These are phyloP conservation scores for Pachliopta kotzebuea DNA, from an alignment of 2,888 invertebrate genomes.

Conservation along the genomic window DNA sequence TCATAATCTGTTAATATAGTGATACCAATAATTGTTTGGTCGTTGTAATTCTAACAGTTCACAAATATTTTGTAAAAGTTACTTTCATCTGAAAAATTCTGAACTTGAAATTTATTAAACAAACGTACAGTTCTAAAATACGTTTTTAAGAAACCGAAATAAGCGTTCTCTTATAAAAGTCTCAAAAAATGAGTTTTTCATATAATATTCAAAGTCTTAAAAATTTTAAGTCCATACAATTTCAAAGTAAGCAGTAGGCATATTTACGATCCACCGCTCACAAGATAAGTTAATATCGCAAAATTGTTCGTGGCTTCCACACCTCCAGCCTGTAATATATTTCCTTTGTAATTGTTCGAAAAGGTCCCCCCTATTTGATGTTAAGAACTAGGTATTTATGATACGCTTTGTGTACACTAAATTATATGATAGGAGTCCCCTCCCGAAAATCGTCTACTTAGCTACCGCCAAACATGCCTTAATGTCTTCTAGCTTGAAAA, in stretches of 20 bases:
- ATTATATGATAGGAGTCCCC: too few relatives aligned
- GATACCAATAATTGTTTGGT: too few relatives aligned
- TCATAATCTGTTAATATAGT: too few relatives aligned
- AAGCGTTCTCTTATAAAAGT: background rate
- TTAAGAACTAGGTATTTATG: constrained; percentile 72
- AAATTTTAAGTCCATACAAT: constrained; percentile 38
- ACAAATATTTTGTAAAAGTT: background rate
- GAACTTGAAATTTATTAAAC: background rate
- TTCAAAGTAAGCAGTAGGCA: constrained; percentile 44
- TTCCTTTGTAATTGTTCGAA: constrained; percentile 63
- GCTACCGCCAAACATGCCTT: too few relatives aligned
- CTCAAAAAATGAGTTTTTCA: background rate
- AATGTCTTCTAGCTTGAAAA: background rate
- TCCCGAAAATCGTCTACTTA: too few relatives aligned
- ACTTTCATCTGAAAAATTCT: background rate
- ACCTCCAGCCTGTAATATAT: constrained; percentile 51
- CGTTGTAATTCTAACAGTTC: background rate
- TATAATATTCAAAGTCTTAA: background rate
- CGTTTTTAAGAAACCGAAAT: background rate
- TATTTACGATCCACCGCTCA: constrained; percentile 54
- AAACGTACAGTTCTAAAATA: background rate
- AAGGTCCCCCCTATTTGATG: constrained; percentile 64
- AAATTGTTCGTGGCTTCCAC: constrained; percentile 50
- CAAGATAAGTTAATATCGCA: constrained; percentile 63
- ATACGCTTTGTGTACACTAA: constrained; percentile 21